Evolutionary conservation across 2,113 vertebrate genomes (phyloP), one percentile per base, ranked within the genome.

Genomic region (Tachysurus fulvidraco): DNA sequence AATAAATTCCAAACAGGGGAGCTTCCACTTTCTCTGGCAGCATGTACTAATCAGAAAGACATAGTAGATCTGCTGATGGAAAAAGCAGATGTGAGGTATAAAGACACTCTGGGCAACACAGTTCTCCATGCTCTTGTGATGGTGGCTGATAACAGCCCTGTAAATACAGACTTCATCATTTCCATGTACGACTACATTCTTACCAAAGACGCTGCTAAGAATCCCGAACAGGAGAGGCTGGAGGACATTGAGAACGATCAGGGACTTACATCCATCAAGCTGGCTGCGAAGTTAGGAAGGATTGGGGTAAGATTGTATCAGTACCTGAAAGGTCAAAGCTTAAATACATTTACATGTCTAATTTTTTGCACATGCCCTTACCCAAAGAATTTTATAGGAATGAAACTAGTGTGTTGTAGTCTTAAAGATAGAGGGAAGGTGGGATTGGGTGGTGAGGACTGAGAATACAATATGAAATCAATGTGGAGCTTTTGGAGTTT

Each of bases 11-110:
- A 76, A 73, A 19, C 90, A 99, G 98, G 98, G 36, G 98, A 99
- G 93, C 92, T 98, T 85, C 97, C 98, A 11, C 94, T 99, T 69
- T 98, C 97, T 28, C 91, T 99, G 91, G 98, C 98, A 0, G 97
- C 98, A 1, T 99, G 98, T 88, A 99, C 97, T 86, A 99, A 99
- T 95, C 98, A 99, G 92, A 94, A 95, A 30, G 93, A 95, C n/a
- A 92, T 98, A 16, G 97, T 98, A 90, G 95, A 97, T 89, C 98
- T 96, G 91, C 96, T 99, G 83, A 93, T 99, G 91, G 93, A 96
- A 67, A 87, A 87, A 0, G 97, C 96, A 0, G 83, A 94, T 25
- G 93, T 97, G 0, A 36, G 90, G 0, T 83, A 94, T 65, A 88
- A 60, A 30, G 98, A 99, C 90, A 96, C 96, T 6, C 95, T 95